phyloP scores from a whole-genome alignment of 2,888 invertebrate species.

The Tetragnatha montana region DNA sequence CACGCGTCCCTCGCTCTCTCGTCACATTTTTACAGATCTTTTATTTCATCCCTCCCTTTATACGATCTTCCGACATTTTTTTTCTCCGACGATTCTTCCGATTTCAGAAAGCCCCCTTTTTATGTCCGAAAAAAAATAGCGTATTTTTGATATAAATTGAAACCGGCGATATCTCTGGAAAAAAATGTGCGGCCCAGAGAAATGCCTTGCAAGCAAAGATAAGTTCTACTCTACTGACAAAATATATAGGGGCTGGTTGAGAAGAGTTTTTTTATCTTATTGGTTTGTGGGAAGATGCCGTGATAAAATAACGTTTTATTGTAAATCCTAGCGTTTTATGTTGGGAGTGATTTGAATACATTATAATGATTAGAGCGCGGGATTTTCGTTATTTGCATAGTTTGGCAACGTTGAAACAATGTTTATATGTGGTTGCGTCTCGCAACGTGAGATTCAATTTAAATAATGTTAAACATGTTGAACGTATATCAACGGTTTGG shows the following conservation, averaged over 20 bases:
- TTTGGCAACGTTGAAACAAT: background rate
- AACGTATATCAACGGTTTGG: no score
- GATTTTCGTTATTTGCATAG: background rate
- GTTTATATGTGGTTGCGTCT: background rate
- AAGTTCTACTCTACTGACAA: conserved; percentile 8
- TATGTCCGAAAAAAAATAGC: background rate
- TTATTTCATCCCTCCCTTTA: background rate
- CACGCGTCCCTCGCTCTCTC: conserved; percentile 11
- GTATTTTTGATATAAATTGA: conserved; percentile 15
- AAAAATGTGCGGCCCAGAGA: background rate
- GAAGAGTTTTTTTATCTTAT: background rate
- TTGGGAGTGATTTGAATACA: background rate
- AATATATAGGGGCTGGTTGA: background rate
- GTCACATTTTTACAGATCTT: conserved; percentile 6
- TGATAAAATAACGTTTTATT: background rate
- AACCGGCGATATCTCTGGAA: conserved; percentile 4
- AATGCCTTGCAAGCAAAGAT: conserved; percentile 7
- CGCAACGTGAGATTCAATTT: background rate
- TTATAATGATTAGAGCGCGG: background rate
- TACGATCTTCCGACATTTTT: background rate
- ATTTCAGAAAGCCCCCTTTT: background rate
- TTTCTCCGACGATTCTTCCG: background rate
- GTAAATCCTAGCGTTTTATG: background rate
- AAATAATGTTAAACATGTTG: no score
- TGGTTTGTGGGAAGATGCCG: background rate